Evolutionary conservation across 2,888 invertebrate species (phyloP), one percentile per base, ranked within the genome.

Genomic region (Tenthredo scrophulariae): DNA sequence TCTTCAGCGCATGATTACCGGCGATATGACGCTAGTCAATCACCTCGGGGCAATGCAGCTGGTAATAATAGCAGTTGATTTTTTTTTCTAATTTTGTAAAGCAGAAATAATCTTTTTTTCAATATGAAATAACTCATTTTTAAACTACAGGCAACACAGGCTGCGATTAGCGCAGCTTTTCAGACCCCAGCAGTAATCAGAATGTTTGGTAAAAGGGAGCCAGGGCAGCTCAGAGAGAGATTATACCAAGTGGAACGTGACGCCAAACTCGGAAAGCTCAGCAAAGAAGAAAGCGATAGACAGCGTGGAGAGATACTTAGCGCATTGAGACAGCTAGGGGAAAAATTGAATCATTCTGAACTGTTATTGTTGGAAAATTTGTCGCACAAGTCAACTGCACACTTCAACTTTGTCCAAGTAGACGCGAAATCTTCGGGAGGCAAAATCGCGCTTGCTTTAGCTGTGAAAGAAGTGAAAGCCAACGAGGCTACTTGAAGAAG

Each of bases 131-230:
- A 29, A 74, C n/a, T 2, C 50, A 85, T 86, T 84, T 67, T 67
- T 50, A 15, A 29, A 18, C 40, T 92, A 84, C 89, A 96, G 96
- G 96, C 96, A 4, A 96, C 96, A 43, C 96, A 96, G 92, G 96
- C 96, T 87, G 96, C 97, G 13, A 96, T 97, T 82, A 96, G 96
- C 86, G 94, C 96, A 89, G 96, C 97, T 1, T 97, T 97, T 91
- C 95, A 96, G 92, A 97, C 97, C 1, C 96, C 97, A 6, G 96
- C 96, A 91, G 96, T 97, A 1, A 96, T 97, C 65, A 93, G 95
- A 89, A 94, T 97, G 92, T 97, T 97, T 94, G 96, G 96, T 1
- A 95, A 95, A 90, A 95, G 96, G 88, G 96, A 97, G 90, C 96
- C 96, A 2, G 95, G 94, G 72, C 95, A 96, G 89, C 93, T 97